Evolutionary conservation across 2,797 vertebrate genomes (phyloP), one percentile per base, ranked within the genome.

Genomic region (Muscicapa striata): DNA sequence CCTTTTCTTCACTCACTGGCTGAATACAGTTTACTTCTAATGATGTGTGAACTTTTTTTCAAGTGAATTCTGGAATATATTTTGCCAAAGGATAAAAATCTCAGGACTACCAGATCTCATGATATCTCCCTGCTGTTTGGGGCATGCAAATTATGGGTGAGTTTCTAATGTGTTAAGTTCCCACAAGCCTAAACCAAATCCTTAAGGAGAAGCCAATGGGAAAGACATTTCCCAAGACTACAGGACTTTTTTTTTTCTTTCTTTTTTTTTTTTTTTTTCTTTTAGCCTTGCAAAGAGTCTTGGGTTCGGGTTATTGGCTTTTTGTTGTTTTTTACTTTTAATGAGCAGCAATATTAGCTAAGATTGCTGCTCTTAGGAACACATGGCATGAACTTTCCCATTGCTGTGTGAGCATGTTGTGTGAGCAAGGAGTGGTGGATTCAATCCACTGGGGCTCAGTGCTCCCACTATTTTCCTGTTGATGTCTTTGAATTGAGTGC

Each of bases 1-100:
- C 72, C 90, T 74, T 94, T 79, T 91, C 87, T 94, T 96, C 91
- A 84, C 52, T 93, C 40, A 48, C 12, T 64, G 36, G 41, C 40
- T 40, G 15, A 82, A 74, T 69, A 45, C 41, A 48, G 24, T 95
- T 94, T 86, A 62, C 30, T 88, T 87, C n/a, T 94, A 93, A 94
- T 90, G 74, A 90, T 94, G 76, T 96, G 77, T 87, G 87, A 94
- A 84, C 67, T 88, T 90, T 90, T 91, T 43, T 91, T 57, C 59
- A 94, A 84, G 87, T 94, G 90, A 90, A 86, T 92, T 93, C 55
- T 82, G 70, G 89, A 94, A 84, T 96, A 90, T 79, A 30, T 90
- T 96, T 96, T 90, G 95, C 95, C 92, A 94, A 82, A 94, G 91
- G 94, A 95, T 94, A 93, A 85, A 93, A 94, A 57, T 91, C 89